Base-by-base conservation (phyloP, 1,140 invertebrate species). In the Melanaphis sacchari region DNA sequence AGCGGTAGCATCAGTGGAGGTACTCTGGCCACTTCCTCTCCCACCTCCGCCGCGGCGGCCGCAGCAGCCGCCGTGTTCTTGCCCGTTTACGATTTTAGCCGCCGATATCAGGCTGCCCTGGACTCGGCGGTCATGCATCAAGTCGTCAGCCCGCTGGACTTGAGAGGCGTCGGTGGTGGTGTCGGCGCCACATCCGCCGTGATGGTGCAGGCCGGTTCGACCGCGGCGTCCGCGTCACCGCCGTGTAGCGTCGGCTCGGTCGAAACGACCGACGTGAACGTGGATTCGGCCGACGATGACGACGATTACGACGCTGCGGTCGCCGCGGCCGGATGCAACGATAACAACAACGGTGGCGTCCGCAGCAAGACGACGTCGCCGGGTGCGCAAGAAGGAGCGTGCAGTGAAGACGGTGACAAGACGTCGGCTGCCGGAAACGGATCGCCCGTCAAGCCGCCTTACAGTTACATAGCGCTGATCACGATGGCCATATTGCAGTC, bases 401-500 rank as follows among this genome's bases (percentile, higher is more conserved):
- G 49, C 36, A 93, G 49, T 4, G 94, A 54, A n/a, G 84, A 93
- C n/a, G 94, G 93, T 26, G 93, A 93, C 40, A 94, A 94, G 88
- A 49, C 85, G 89, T 59, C 41, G 24, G 43, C 52, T 36, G n/a
- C 94, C 38, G 54, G 54, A n/a, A 92, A 94, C 49, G 93, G 94
- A 5, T 94, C 94, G 24, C 93, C 94, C 26, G 94, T 98, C 26
- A 99, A 99, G 95, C 99, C 99, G 5, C 98, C 99, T 0, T 99
- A 99, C 95, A 99, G 98, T 0, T 99, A 99, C 96, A 99, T 99
- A 94, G 99, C 99, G 1, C 96, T 99, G 1, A 99, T 99, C 94
- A 99, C 99, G 0, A 99, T 99, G 99, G 98, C 99, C 31, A 99
- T 99, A 90, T 96, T 99, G 0, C 98, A 99, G 94, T 98, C 98